Evolutionary conservation across 2,888 invertebrate genomes (phyloP), one percentile per base, ranked within the genome.

Genomic region (Brachylomia viminalis): DNA sequence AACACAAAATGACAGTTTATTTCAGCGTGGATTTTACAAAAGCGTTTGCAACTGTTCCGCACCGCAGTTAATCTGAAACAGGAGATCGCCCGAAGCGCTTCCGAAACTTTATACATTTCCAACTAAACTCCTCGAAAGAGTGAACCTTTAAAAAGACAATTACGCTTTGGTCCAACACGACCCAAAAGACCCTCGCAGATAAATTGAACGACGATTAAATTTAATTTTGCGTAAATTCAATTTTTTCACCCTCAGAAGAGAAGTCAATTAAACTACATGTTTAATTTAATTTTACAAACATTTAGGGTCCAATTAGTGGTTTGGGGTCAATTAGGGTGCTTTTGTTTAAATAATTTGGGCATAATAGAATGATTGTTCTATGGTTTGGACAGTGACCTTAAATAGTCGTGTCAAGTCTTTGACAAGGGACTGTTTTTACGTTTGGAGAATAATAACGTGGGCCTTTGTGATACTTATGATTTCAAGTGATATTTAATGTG

Each of bases 211-310:
- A 81, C 86, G 88, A 92, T 93, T 92, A 93, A 93, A 94, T 93
- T 93, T 92, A 93, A 94, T 94, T 93, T 89, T 86, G 87, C 78
- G 89, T 86, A 88, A 92, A 92, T 91, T 93, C 86, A 90, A 91
- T 93, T 93, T 92, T 91, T 91, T 81, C 75, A 20, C 68, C 66
- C 65, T 75, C 82, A 56, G 64, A 82, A 81, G 85, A 85, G 80
- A 88, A 88, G 86, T 90, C 87, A 90, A 90, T 90, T 91, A 86
- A 86, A 88, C 86, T 88, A 91, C 90, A 87, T 88, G 86, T 89
- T 83, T 89, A 90, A 90, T 90, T 88, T 86, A 87, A 90, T 90
- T 89, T 86, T 67, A 82, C 84, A 80, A 85, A 86, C 84, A 86
- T 85, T 86, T 79, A 69, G 77, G 83, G 69, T 66, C 82, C 76